phyloP scores from a whole-genome alignment of 2,888 invertebrate species.

The Caenorhabditis imperialis region DNA sequence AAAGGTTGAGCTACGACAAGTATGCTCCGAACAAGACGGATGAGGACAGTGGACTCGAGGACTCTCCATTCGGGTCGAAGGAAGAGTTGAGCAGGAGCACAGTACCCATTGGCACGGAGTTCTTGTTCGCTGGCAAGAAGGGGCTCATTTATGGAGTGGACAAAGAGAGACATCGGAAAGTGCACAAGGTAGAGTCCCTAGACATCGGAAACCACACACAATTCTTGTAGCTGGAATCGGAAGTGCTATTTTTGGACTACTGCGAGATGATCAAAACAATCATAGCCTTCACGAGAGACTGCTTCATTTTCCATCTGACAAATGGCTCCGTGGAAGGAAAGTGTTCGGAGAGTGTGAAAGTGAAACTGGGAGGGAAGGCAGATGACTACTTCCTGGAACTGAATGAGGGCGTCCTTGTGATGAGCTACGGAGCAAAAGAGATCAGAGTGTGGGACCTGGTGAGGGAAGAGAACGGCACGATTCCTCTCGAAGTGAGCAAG shows the following conservation, averaged over 20 bases:
- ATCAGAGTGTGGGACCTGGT: conserved; percentile 91
- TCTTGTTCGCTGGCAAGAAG: conserved; percentile 27
- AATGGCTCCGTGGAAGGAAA: conserved; percentile 18
- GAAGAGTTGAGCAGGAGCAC: conserved; percentile 16
- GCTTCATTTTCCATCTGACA: conserved; percentile 44
- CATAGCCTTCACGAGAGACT: conserved; percentile 38
- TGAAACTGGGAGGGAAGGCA: conserved; percentile 85
- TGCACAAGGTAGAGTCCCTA: conserved; percentile 45
- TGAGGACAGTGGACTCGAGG: conserved; percentile 26
- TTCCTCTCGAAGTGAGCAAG: conserved; percentile 82
- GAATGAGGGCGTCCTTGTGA: conserved; percentile 49
- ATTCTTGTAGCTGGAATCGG: conserved; percentile 52
- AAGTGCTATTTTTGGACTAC: conserved; percentile 38
- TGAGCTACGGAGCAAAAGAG: conserved; percentile 49
- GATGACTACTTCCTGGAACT: conserved; percentile 62
- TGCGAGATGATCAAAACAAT: conserved; percentile 33
- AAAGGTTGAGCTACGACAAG: conserved; percentile 32
- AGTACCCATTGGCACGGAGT: conserved; percentile 32
- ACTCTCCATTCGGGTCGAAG: conserved; percentile 23
- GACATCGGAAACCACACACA: no score
- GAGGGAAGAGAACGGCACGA: conserved; percentile 90
- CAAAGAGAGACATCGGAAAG: conserved; percentile 6
- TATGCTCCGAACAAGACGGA: conserved; percentile 8
- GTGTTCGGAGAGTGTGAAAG: conserved; percentile 79
- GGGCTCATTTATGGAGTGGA: conserved; percentile 39